Base-by-base conservation (phyloP, 2,888 invertebrate genomes). In the Pristionchus fissidentatus region DNA sequence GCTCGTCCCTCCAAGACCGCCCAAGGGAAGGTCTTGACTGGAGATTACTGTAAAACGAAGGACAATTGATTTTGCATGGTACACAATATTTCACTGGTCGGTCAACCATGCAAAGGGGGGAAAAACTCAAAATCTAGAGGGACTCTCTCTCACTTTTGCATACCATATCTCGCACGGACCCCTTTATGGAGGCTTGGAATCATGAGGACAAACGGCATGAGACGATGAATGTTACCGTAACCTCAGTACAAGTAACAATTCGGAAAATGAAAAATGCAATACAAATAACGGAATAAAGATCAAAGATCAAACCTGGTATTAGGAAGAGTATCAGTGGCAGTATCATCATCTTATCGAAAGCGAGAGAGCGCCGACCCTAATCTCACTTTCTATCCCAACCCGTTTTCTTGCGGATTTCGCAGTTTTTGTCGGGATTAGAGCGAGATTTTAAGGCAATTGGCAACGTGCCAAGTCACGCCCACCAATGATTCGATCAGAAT, bases 301-400 rank as follows among this genome's bases (percentile, higher is more conserved):
- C 43, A 41, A 41, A 70, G 70, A 70, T 70, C 70, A 70, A 43
- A 70, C 70, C 70, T 70, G 70, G 70, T 5, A 70, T 70, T n/a
- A 70, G 70, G 4, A 70, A 8, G 70, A 70, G 43, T 41, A 70
- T 38, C 10, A 70, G 38, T 7, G 41, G 38, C 4, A n/a, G 41
- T 22, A 70, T 38, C 43, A 70, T 38, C 70, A 70, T 70, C 22
- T 4, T 55, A 70, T 70, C 70, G 70, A 70, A 41, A 70, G 70
- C 26, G 70, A 70, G 41, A 70, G 70, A 41, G 70, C 41, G n/a
- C n/a, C n/a, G 70, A 70, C 70, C 70, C 70, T 26, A 70, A 70
- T 70, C 70, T 70, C 70, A 70, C 70, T 70, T 70, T 70, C 70
- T 41, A 26, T 26, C 41, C 70, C 26, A 70, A 41, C 70, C 43